Evolutionary conservation across 2,888 invertebrate species (phyloP).

Genomic region (Thereva unica): DNA sequence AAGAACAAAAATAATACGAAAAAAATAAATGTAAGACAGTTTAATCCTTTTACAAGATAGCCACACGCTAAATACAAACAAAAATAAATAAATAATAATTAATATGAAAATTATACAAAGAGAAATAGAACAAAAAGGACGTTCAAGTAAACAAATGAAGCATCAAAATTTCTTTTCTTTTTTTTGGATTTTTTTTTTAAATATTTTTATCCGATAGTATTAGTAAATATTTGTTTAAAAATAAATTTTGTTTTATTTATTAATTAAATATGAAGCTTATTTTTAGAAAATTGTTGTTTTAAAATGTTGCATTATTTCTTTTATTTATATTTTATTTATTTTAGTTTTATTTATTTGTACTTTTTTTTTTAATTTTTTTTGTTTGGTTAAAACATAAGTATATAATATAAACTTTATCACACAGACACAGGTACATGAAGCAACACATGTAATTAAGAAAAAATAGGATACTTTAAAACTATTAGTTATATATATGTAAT

Average conservation of each 20-base stretch:
- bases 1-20: neutral
- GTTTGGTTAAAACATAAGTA: too few relatives aligned
- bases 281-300: too few relatives aligned
- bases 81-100: neutral
- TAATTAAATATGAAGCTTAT: too few relatives aligned
- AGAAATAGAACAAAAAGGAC: constrained; percentile 29
- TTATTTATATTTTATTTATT: too few relatives aligned
- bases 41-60: constrained; percentile 35
- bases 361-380: too few relatives aligned
- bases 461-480: neutral
- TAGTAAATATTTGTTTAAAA: too few relatives aligned
- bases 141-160: constrained; percentile 38
- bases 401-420: too few relatives aligned
- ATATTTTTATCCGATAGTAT: too few relatives aligned
- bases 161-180: neutral
- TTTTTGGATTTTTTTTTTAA: too few relatives aligned
- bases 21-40: constrained; percentile 21
- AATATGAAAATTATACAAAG: neutral
- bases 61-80: constrained; percentile 22
- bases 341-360: too few relatives aligned
- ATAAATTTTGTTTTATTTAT: too few relatives aligned
- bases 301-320: too few relatives aligned
- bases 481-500: neutral
- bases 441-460: neutral
- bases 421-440: neutral